Evolutionary conservation across 2,797 vertebrate species (phyloP), one percentile per base, ranked within the genome.

Genomic region (Pelochelys cantorii): DNA sequence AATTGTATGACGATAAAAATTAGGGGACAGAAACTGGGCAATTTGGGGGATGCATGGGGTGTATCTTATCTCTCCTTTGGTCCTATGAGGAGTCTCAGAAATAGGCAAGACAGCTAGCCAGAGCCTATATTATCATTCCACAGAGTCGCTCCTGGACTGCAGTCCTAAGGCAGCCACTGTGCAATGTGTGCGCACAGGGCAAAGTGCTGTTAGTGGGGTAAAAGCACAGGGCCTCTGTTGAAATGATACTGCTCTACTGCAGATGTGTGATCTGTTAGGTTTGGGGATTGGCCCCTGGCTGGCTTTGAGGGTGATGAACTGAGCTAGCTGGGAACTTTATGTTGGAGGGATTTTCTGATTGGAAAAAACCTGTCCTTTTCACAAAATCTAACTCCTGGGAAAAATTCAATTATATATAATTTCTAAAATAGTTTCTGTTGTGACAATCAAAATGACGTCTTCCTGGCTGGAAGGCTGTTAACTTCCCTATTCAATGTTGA

Each of bases 1-100:
- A 56, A 2, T 12, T 7, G 52, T 1, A 1, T 17, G 56, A 88
- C 17, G 88, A 29, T 1, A 79, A 37, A 34, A 77, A 25, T 25
- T 7, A 27, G 8, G 27, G 42, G 42, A 54, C 11, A 29, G 82
- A 34, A 1, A 0, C 9, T 12, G 27, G 13, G 42, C 27, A 83
- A n/a, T 2, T 62, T 62, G 11, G 74, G 74, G 52, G 74, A 13
- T 3, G 4, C 13, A 23, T 71, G 18, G 5, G 10, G 20, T 71
- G 7, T 29, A 4, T 10, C 55, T 0, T 0, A 0, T 34, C 94
- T 22, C 1, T 2, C 75, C 37, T 55, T 23, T 29, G 8, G 4
- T 17, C 37, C 13, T 56, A 25, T n/a, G 53, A 42, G 52, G 2
- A 52, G 2, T 55, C 71, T 37, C 13, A 34, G 52, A 0, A 27